A percentile compares a stretch with the other conserved stretches of the same genome.
Conservation (phyloP, 2,797 vertebrate genomes). For the Limosa lapponica region DNA sequence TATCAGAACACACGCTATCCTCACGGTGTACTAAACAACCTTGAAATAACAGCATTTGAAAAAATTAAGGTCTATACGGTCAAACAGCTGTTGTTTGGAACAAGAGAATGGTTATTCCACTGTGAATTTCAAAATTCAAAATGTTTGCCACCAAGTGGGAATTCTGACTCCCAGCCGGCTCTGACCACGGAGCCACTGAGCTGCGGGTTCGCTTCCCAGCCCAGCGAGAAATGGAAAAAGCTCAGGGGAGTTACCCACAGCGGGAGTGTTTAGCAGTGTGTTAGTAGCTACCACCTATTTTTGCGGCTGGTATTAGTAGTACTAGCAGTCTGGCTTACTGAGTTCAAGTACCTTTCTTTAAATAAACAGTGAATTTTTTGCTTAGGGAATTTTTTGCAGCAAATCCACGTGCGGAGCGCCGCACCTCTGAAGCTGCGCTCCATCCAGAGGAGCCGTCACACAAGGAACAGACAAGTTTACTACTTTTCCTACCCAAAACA, state of each 20-base stretch:
- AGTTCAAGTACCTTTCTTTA: background rate
- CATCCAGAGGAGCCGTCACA: background rate
- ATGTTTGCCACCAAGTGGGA: background rate
- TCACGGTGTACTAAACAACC: background rate
- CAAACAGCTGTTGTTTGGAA: background rate
- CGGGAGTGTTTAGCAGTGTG: background rate
- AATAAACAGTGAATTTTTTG: background rate
- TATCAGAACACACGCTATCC: background rate
- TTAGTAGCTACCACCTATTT: background rate
- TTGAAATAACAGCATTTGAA: background rate
- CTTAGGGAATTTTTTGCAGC: background rate
- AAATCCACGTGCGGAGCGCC: rapidly evolving
- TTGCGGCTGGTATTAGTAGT: background rate
- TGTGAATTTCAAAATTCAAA: background rate
- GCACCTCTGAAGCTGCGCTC: background rate
- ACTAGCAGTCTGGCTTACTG: background rate
- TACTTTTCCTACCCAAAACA: background rate
- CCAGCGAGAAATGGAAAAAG: background rate
- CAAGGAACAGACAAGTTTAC: background rate
- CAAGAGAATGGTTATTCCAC: background rate
- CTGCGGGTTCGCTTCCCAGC: background rate
- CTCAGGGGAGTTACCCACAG: background rate
- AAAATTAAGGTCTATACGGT: background rate
- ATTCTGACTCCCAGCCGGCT: background rate
- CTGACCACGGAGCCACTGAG: background rate